A percentile compares a stretch with the other conserved stretches of the same genome.
Evolutionary conservation across 2,888 invertebrate species (phyloP).

Genomic region (Leptogaster cylindrica): DNA sequence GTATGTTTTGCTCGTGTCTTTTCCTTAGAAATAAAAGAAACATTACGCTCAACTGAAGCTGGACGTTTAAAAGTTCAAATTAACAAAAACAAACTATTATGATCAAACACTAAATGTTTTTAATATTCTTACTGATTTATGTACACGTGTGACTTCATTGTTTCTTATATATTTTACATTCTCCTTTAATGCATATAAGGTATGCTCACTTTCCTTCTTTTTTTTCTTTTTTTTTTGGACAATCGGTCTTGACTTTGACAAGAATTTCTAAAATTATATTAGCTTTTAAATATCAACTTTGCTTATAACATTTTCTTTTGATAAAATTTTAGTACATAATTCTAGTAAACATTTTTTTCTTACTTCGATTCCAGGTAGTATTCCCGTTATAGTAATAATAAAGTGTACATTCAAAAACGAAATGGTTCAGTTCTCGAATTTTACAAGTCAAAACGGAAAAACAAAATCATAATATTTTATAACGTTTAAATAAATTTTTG

Average conservation of each 20-base stretch:
- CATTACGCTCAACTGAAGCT: too few relatives aligned
- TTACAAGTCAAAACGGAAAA: not conserved
- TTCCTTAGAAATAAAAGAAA: too few relatives aligned
- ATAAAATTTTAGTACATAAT: slow-evolving; percentile 20
- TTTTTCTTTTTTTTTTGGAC: not conserved
- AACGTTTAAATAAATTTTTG: not conserved
- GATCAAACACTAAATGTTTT: not conserved
- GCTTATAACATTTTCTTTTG: slow-evolving; percentile 22
- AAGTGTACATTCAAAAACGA: not conserved
- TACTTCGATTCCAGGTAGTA: slow-evolving; percentile 10
- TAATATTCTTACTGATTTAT: slow-evolving; percentile 2
- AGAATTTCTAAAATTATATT: slow-evolving; percentile 13
- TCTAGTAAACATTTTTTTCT: slow-evolving; percentile 17
- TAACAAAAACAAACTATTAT: too few relatives aligned
- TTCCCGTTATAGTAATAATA: slow-evolving; percentile 9
- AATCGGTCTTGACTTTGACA: not conserved
- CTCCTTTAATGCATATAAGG: not conserved
- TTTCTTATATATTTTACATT: not conserved
- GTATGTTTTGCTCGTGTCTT: not conserved
- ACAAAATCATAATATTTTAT: not conserved
- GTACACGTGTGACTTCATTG: slow-evolving; percentile 9
- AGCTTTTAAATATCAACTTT: slow-evolving; percentile 22
- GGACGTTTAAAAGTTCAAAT: too few relatives aligned
- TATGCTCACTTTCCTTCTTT: not conserved
- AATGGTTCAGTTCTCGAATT: too few relatives aligned